phyloP scores from a whole-genome alignment of 2,113 vertebrate species.

The Carlito syrichta region DNA sequence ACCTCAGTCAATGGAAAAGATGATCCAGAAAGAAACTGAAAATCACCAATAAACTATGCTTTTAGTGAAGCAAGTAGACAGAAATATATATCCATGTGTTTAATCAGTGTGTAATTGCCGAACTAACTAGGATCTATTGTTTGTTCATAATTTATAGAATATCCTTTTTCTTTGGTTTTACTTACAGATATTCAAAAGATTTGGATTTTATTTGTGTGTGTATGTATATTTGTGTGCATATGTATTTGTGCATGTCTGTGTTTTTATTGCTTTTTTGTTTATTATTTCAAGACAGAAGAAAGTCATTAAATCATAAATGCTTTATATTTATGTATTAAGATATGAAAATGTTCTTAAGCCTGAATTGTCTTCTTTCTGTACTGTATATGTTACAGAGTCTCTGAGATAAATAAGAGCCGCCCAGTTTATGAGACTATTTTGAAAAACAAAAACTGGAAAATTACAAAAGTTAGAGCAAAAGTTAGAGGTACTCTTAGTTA shows the following conservation, averaged over 20 bases:
- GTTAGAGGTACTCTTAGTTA: not conserved
- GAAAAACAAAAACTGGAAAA: slow-evolving; percentile 30
- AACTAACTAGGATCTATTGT: not conserved
- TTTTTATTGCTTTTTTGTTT: not conserved
- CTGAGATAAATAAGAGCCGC: not conserved
- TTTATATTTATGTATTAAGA: slow-evolving; percentile 6
- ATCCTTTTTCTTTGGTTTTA: not conserved
- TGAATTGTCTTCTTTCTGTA: not conserved
- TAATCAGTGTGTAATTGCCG: not conserved
- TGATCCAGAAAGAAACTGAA: not conserved
- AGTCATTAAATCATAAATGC: not conserved
- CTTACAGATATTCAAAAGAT: not conserved
- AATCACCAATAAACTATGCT: not conserved
- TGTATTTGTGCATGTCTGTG: not conserved
- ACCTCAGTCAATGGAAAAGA: not conserved
- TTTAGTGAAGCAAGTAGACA: not conserved
- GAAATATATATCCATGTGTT: not conserved
- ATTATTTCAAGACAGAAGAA: not conserved
- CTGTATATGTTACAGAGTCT: not conserved
- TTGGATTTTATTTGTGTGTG: not conserved
- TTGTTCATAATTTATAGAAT: slow-evolving; percentile 27
- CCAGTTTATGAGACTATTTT: not conserved
- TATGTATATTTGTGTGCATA: not conserved
- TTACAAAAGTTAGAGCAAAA: not conserved
- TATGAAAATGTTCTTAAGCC: not conserved